These are phyloP conservation scores for Fopius arisanus DNA, from an alignment of 1,140 invertebrate genomes.

Conservation along the genomic window DNA sequence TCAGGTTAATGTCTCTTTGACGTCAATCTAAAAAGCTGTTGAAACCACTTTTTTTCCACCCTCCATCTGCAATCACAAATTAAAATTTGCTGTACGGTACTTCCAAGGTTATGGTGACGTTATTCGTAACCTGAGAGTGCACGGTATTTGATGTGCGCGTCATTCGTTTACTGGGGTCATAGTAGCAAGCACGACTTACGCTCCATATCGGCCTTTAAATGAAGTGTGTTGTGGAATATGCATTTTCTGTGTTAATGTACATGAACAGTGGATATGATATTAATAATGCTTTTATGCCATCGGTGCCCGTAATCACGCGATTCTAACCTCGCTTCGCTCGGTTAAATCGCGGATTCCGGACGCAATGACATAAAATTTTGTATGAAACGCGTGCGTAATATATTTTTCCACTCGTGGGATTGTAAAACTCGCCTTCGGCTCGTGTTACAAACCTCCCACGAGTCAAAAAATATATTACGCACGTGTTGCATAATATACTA, in stretches of 20 bases:
- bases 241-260: slow-evolving; percentile 56
- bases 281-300: neutral
- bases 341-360: too few relatives aligned
- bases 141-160: neutral
- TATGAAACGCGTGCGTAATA: too few relatives aligned
- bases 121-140: neutral
- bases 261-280: neutral
- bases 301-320: too few relatives aligned
- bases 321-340: too few relatives aligned
- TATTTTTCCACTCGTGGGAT: too few relatives aligned
- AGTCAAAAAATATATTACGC: too few relatives aligned
- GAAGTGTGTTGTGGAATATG: neutral
- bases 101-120: neutral
- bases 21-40: neutral
- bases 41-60: neutral
- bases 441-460: too few relatives aligned
- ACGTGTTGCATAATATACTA: too few relatives aligned
- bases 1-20: neutral
- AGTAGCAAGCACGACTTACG: neutral
- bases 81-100: neutral
- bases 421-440: too few relatives aligned
- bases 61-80: neutral
- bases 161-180: neutral
- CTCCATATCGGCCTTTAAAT: neutral
- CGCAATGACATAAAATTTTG: too few relatives aligned